Percentiles rank a stretch among this genome's conserved stretches.
These are phyloP conservation scores for Holcopasites calliopsidis DNA, from an alignment of 1,140 invertebrate genomes.

Conservation along the genomic window DNA sequence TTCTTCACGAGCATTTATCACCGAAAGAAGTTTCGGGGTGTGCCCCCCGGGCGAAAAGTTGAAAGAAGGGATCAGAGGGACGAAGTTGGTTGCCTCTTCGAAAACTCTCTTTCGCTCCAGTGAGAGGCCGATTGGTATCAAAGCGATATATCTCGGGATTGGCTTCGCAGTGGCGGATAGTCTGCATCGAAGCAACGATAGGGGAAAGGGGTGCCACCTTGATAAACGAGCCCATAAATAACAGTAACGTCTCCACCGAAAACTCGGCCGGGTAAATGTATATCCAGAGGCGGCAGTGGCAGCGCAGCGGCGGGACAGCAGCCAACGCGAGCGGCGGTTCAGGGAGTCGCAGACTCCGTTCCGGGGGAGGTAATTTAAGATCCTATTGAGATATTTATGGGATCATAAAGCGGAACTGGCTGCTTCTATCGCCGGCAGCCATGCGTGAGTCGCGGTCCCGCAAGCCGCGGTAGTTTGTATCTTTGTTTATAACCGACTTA, in stretches of 20 bases:
- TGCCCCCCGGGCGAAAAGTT: slow-evolving; percentile 59
- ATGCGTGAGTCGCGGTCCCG: slow-evolving; percentile 59
- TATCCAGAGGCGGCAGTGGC: slow-evolving; percentile 55
- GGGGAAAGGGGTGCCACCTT: slow-evolving; percentile 74
- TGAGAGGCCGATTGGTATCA: slow-evolving; percentile 71
- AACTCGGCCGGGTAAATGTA: slow-evolving; percentile 73
- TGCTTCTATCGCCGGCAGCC: slow-evolving; percentile 60
- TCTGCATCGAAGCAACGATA: slow-evolving; percentile 69
- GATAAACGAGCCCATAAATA: slow-evolving; percentile 79
- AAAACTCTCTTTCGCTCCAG: slow-evolving; percentile 41
- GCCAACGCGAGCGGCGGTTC: slow-evolving; percentile 40
- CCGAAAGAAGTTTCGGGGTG: slow-evolving; percentile 49
- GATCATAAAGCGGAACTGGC: slow-evolving; percentile 72
- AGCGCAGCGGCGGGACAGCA: slow-evolving; percentile 47
- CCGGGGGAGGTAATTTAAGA: slow-evolving; percentile 70
- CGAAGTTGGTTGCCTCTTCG: slow-evolving; percentile 41
- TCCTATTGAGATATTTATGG: slow-evolving; percentile 76
- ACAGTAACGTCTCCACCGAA: slow-evolving; percentile 78
- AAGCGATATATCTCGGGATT: slow-evolving; percentile 76
- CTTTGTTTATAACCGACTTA: slow-evolving; percentile 62
- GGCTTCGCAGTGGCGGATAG: slow-evolving; percentile 74
- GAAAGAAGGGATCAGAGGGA: slow-evolving; percentile 65
- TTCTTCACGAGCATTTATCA: slow-evolving; percentile 66
- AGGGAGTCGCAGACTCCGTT: slow-evolving; percentile 51
- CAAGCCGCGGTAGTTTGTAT: slow-evolving; percentile 57